Conservation (phyloP, 2,888 invertebrate genomes). For the Machimus rusticus region DNA sequence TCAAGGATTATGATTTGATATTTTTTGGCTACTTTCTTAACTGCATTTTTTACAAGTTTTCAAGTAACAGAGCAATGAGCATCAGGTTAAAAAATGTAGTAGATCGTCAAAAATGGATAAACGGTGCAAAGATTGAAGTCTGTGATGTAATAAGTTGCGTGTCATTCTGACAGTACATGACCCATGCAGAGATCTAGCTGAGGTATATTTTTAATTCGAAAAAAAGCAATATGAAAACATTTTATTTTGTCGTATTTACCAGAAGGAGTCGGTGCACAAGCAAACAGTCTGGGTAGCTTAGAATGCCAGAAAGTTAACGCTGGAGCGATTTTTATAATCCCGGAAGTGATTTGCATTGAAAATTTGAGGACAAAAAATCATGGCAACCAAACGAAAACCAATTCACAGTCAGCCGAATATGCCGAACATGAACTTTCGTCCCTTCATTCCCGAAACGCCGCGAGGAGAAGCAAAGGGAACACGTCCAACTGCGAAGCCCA, state of each 20-base stretch:
- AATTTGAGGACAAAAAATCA: constrained; percentile 46
- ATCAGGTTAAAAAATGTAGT: not conserved
- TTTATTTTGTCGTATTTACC: not conserved
- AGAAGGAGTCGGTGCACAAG: not conserved
- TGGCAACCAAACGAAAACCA: constrained; percentile 63
- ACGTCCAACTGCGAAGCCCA: constrained; percentile 83
- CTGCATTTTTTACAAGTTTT: no score
- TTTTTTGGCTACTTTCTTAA: no score
- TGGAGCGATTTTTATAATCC: not conserved
- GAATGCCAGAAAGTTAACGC: not conserved
- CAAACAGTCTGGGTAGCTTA: not conserved
- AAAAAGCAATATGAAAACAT: not conserved
- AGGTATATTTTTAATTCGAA: constrained; percentile 3
- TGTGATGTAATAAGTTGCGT: not conserved
- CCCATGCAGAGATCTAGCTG: not conserved
- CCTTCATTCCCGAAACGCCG: constrained; percentile 63
- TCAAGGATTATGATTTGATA: no score
- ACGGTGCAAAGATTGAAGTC: not conserved
- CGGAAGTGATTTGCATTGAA: not conserved
- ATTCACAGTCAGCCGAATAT: constrained; percentile 60
- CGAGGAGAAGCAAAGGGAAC: constrained; percentile 71
- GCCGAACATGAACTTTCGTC: constrained; percentile 69
- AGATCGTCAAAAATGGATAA: not conserved
- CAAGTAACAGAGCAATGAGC: no score
- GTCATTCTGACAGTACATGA: not conserved